Evolutionary conservation across 2,113 vertebrate species (phyloP).

Genomic region (Puntigrus tetrazona): DNA sequence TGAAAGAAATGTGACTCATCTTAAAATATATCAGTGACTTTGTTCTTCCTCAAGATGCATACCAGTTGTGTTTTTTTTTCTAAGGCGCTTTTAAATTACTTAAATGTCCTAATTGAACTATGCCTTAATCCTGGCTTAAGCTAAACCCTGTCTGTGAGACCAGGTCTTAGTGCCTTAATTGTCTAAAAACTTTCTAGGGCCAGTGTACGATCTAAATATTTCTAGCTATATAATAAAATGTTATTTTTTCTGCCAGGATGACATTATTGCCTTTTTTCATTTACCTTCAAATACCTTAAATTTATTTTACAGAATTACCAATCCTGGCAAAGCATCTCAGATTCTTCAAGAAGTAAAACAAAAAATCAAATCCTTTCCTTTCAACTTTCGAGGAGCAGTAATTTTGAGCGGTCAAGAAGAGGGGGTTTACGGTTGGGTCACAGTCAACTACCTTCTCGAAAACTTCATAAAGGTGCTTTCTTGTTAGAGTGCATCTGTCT

Average conservation of each 20-base stretch:
- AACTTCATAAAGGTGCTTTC: constrained; percentile 84
- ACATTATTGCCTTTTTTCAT: neutral
- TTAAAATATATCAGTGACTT: no score
- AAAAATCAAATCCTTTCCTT: constrained; percentile 78
- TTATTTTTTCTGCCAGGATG: neutral
- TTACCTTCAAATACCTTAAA: neutral
- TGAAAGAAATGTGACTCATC: no score
- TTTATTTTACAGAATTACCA: constrained; percentile 71
- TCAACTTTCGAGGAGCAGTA: constrained; percentile 75
- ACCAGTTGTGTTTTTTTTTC: no score
- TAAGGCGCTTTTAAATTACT: no score
- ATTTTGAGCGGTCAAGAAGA: constrained; percentile 83
- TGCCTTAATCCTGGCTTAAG: no score
- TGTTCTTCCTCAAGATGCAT: no score
- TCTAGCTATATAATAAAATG: neutral
- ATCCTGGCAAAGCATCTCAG: constrained; percentile 62
- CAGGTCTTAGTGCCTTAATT: neutral
- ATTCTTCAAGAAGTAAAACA: constrained; percentile 75
- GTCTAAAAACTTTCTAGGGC: neutral
- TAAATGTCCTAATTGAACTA: no score
- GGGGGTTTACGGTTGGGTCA: constrained; percentile 86
- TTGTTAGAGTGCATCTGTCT: neutral
- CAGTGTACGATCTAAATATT: neutral
- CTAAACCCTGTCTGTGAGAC: no score
- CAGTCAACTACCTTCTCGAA: constrained; percentile 85